Evolutionary conservation across 2,888 invertebrate species (phyloP).

Genomic region (Ischnus inquisitorius): DNA sequence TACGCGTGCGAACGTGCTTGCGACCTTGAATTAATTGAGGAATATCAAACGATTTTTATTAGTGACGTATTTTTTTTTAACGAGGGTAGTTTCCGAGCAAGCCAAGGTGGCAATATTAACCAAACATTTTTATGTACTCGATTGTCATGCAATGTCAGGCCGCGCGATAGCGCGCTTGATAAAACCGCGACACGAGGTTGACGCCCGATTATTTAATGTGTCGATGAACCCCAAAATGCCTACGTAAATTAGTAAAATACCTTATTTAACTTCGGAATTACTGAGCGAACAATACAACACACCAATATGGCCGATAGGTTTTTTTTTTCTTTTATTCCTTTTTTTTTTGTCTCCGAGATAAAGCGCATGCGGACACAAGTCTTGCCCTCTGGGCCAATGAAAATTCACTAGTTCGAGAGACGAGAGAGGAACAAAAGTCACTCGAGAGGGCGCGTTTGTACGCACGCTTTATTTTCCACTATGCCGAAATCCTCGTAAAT

Average conservation of each 20-base stretch:
- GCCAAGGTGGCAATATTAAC: conserved; percentile 85
- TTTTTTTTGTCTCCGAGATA: conserved; percentile 69
- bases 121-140: conserved; percentile 81
- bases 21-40: conserved; percentile 20
- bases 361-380: conserved; percentile 78
- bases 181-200: conserved; percentile 22
- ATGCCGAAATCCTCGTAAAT: not conserved
- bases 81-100: conserved; percentile 75
- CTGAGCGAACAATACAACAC: conserved; percentile 85
- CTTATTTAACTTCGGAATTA: conserved; percentile 84
- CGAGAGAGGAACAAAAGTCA: conserved; percentile 6
- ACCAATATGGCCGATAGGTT: conserved; percentile 86
- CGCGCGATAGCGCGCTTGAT: not conserved
- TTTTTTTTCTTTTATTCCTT: conserved; percentile 73
- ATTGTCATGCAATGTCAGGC: conserved; percentile 68
- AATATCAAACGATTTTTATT: conserved; percentile 26
- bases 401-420: conserved; percentile 73
- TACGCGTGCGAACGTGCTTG: not conserved
- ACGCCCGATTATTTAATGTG: conserved; percentile 32
- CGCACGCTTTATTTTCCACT: not conserved
- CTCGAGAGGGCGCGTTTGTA: conserved; percentile 40
- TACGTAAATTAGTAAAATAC: conserved; percentile 77
- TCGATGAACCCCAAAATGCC: conserved; percentile 45
- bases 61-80: conserved; percentile 61
- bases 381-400: conserved; percentile 54